phyloP scores from a whole-genome alignment of 92 coral and sea anemone species.

The Epizoanthus rinbou region DNA sequence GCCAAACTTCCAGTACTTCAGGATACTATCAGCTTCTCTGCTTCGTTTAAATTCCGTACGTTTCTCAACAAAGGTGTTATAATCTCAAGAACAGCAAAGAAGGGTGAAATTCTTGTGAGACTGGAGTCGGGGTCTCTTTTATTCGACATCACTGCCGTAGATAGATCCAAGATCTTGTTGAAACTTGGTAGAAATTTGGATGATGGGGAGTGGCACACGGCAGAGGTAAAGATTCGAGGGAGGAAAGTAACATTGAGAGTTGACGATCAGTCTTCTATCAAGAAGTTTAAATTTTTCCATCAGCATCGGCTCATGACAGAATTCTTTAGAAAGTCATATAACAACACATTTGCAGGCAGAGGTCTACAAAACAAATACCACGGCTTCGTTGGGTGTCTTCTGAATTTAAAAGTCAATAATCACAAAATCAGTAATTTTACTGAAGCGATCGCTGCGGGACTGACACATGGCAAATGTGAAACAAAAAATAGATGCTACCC shows the following conservation, averaged over 20 bases:
- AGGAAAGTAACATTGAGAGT: conserved; percentile 35
- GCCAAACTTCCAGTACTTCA: conserved; percentile 61
- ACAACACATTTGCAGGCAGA: conserved; percentile 69
- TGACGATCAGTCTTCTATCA: conserved; percentile 33
- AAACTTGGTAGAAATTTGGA: conserved; percentile 61
- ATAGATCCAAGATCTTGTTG: conserved; percentile 60
- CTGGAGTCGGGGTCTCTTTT: conserved; percentile 65
- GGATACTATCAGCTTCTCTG: conserved; percentile 64
- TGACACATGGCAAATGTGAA: conserved; percentile 51
- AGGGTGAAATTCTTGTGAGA: conserved; percentile 61
- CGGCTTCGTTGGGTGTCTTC: conserved; percentile 92
- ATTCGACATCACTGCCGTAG: conserved; percentile 63
- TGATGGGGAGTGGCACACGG: conserved; percentile 96
- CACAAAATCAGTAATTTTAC: conserved; percentile 39
- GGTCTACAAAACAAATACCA: conserved; percentile 39
- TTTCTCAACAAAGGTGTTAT: conserved; percentile 70
- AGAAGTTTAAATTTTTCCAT: conserved; percentile 24
- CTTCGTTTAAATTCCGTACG: conserved; percentile 83
- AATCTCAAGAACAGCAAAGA: conserved; percentile 65
- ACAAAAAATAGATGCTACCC: conserved; percentile 68
- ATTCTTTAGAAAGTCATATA: conserved; percentile 66
- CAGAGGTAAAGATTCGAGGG: conserved; percentile 58
- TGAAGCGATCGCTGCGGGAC: conserved; percentile 10
- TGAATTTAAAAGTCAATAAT: conserved; percentile 74
- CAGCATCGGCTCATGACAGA: conserved; percentile 43